These are phyloP conservation scores for Leptura quadrifasciata DNA, from an alignment of 2,888 invertebrate species.

Conservation along the genomic window DNA sequence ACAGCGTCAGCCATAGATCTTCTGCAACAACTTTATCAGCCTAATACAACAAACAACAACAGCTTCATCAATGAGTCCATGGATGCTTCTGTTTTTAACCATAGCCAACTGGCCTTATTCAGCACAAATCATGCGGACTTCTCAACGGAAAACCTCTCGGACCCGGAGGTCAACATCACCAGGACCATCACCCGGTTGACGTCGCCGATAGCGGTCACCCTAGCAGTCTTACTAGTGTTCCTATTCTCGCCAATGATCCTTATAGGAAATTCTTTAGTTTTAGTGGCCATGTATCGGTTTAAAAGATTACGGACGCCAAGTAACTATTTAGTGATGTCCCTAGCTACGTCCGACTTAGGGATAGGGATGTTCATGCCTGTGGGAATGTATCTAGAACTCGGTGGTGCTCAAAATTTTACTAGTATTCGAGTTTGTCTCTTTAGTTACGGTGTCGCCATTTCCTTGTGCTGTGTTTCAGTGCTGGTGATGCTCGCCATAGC, in stretches of 20 bases:
- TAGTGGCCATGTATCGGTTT: conserved; percentile 78
- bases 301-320: conserved; percentile 79
- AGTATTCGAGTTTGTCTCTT: conserved; percentile 75
- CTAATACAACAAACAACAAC: conserved; percentile 49
- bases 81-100: conserved; percentile 67
- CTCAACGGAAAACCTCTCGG: conserved; percentile 65
- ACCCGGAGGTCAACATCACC: conserved; percentile 67
- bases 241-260: conserved; percentile 77
- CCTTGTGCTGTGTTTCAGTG: conserved; percentile 78
- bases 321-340: conserved; percentile 78
- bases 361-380: conserved; percentile 78
- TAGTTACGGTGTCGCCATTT: conserved; percentile 77
- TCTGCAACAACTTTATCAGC: conserved; percentile 14
- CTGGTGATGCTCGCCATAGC: conserved; percentile 79
- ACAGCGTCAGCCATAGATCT: conserved; percentile 35
- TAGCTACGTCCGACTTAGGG: conserved; percentile 79
- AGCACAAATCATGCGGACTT: conserved; percentile 64
- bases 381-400: conserved; percentile 77
- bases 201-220: conserved; percentile 73
- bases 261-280: conserved; percentile 77
- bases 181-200: conserved; percentile 68
- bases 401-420: conserved; percentile 72
- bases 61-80: conserved; percentile 66
- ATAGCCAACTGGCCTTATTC: conserved; percentile 66
- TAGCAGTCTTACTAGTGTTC: conserved; percentile 75